Evolutionary conservation across 2,797 vertebrate species (phyloP).

Genomic region (Channallabes apus): DNA sequence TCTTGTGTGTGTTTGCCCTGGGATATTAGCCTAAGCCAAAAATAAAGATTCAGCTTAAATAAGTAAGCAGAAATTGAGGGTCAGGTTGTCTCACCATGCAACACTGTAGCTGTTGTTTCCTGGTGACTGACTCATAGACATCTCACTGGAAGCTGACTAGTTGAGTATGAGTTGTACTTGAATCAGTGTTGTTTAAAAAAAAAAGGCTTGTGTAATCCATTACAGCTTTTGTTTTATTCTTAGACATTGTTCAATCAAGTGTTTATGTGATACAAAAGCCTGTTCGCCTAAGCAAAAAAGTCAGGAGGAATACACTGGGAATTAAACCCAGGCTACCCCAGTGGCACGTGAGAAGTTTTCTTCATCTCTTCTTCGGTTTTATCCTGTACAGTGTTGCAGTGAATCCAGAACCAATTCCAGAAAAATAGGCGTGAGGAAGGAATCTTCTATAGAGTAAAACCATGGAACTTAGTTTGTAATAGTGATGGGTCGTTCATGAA

Average conservation of each 20-base stretch:
- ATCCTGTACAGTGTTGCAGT: neutral
- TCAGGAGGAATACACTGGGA: neutral
- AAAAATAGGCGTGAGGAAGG: neutral
- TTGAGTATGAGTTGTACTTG: neutral
- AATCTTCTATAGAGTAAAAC: neutral
- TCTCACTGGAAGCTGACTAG: neutral
- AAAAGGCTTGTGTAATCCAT: no score
- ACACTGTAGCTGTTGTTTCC: conserved; percentile 1
- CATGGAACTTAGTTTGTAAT: no score
- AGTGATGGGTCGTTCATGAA: no score
- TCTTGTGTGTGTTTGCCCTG: conserved; percentile 3
- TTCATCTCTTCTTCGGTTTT: neutral
- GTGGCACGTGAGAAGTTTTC: no score
- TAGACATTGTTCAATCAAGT: neutral
- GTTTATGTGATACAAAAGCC: neutral
- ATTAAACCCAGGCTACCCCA: no score
- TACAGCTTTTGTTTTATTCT: conserved; percentile 2
- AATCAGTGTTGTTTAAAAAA: neutral
- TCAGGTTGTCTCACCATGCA: conserved; percentile 12
- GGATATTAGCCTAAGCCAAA: conserved; percentile 20
- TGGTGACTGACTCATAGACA: conserved; percentile 1
- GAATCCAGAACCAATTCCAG: neutral
- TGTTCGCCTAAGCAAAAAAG: neutral
- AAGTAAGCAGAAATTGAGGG: neutral
- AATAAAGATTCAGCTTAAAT: conserved; percentile 33